phyloP scores from a whole-genome alignment of 2,113 vertebrate species.

The Grammomys dolichurus region DNA sequence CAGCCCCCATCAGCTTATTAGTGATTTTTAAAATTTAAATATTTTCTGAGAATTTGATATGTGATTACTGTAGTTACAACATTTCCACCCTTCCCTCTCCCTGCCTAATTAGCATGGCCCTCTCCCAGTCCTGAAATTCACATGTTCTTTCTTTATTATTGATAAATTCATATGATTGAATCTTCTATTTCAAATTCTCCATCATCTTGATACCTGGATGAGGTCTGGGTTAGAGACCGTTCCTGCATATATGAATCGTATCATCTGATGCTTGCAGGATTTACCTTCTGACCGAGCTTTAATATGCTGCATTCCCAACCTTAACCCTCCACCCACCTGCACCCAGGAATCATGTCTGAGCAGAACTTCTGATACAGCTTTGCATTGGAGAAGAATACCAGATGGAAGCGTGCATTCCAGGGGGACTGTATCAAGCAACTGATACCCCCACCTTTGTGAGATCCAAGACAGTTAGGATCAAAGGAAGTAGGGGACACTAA shows the following conservation, averaged over 20 bases:
- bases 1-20: neutral
- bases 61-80: neutral
- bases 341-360: rapidly evolving
- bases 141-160: neutral
- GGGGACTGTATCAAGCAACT: neutral
- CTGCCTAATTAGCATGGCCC: neutral
- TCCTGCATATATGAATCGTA: neutral
- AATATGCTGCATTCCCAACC: neutral
- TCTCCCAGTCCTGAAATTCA: neutral
- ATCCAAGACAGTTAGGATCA: rapidly evolving
- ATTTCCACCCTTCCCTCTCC: neutral
- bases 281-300: neutral
- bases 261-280: rapidly evolving
- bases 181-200: neutral
- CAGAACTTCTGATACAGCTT: neutral
- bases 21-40: neutral
- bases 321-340: too few relatives aligned
- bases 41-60: neutral
- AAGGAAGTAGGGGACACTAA: too few relatives aligned
- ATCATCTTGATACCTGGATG: neutral
- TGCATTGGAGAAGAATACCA: neutral
- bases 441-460: rapidly evolving
- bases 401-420: neutral
- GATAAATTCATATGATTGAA: neutral
- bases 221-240: neutral